A percentile compares a stretch with the other conserved stretches of the same genome.
phyloP scores from a whole-genome alignment of 2,113 vertebrate genomes.

The pig (Sus scrofa) region DNA sequence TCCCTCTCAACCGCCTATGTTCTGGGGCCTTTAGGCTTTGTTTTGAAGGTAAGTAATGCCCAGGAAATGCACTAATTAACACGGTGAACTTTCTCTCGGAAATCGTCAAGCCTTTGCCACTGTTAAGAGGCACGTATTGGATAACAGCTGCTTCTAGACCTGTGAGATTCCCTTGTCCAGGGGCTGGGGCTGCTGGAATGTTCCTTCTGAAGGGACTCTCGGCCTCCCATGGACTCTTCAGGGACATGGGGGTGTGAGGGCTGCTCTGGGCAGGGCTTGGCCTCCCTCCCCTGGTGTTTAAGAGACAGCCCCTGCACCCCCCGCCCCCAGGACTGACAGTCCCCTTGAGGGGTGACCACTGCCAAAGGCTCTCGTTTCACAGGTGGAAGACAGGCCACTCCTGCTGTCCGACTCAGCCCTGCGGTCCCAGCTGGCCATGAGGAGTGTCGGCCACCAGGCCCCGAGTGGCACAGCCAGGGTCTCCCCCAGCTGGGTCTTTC shows the following conservation, averaged over 20 bases:
- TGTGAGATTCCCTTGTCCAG: neutral
- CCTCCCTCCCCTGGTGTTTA: neutral
- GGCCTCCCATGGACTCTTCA: accelerated
- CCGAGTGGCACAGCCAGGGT: no score
- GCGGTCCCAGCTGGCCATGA: no score
- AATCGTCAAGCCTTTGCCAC: slow-evolving; percentile 20
- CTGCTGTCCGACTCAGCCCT: accelerated
- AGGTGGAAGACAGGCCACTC: neutral
- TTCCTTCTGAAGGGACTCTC: no score
- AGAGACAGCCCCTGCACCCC: no score
- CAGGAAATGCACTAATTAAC: slow-evolving; percentile 78
- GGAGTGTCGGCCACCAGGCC: neutral
- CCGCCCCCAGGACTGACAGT: no score
- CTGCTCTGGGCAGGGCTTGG: neutral
- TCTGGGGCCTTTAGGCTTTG: neutral
- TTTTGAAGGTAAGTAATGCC: neutral
- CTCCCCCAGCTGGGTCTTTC: slow-evolving; percentile 58
- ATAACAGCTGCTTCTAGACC: neutral
- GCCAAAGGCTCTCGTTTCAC: neutral
- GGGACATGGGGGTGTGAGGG: neutral
- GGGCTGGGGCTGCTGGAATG: neutral
- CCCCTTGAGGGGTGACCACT: neutral
- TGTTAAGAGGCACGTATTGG: slow-evolving; percentile 37
- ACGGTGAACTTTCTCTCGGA: slow-evolving; percentile 60
- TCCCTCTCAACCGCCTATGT: neutral